Conservation (phyloP, 1,140 invertebrate species). For the Stegodyphus dumicola region DNA sequence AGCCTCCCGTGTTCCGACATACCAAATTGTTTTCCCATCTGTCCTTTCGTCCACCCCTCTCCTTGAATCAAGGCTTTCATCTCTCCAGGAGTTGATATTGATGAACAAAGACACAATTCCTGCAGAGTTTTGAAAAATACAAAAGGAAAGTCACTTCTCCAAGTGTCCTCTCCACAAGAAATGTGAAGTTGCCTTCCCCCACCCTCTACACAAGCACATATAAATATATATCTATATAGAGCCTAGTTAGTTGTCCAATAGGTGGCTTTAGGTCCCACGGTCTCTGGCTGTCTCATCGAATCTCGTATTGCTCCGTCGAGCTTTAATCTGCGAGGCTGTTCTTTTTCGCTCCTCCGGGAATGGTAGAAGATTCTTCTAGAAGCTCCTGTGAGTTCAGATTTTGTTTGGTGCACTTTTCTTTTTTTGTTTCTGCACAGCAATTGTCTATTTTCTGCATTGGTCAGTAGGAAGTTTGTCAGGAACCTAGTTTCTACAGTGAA, state of each 20-base stretch:
- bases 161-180: not conserved
- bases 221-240: not conserved
- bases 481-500: too few species aligned
- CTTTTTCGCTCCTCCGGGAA: constrained; percentile 23
- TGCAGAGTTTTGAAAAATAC: constrained; percentile 10
- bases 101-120: constrained; percentile 28
- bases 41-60: not conserved
- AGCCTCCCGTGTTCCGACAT: constrained; percentile 4
- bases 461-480: too few species aligned
- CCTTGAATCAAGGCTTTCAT: constrained; percentile 38
- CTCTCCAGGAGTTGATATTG: constrained; percentile 41
- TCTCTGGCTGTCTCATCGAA: constrained; percentile 38
- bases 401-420: not conserved
- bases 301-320: constrained; percentile 25
- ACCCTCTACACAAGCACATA: not conserved
- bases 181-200: not conserved
- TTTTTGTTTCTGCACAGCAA: constrained; percentile 1
- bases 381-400: not conserved
- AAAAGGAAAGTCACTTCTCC: not conserved
- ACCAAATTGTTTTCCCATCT: constrained; percentile 8
- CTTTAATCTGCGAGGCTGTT: constrained; percentile 22
- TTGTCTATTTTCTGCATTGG: not conserved
- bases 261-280: not conserved
- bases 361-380: constrained; percentile 18
- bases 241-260: constrained; percentile 46